Evolutionary conservation across 2,113 vertebrate species (phyloP).

Genomic region (Ictalurus punctatus): DNA sequence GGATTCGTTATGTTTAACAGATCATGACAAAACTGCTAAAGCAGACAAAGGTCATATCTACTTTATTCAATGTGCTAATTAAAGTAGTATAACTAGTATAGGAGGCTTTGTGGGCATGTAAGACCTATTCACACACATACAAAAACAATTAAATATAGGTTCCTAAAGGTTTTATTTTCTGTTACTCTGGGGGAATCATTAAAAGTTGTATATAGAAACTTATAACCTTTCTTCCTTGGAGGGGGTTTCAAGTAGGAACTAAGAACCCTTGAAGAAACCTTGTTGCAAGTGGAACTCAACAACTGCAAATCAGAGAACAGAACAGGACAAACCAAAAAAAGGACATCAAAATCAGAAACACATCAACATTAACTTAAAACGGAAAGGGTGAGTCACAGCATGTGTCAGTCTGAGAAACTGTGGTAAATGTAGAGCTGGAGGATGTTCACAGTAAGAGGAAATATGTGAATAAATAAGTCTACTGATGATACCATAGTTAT

Average conservation of each 20-base stretch:
- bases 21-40: neutral
- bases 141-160: neutral
- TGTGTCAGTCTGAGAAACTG: neutral
- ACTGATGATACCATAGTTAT: neutral
- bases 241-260: neutral
- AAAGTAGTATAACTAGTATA: neutral
- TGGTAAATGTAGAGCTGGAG: neutral
- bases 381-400: slow-evolving; percentile 1
- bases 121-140: neutral
- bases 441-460: slow-evolving; percentile 12
- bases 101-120: neutral
- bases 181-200: neutral
- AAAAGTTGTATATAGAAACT: neutral
- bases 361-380: neutral
- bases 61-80: neutral
- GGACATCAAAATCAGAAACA: neutral
- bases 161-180: neutral
- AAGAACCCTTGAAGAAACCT: neutral
- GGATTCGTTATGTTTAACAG: slow-evolving; percentile 14
- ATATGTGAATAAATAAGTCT: neutral
- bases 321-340: neutral
- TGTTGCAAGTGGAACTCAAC: neutral
- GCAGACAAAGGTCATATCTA: neutral
- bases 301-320: neutral
- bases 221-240: neutral